Base-by-base conservation (phyloP, 2,888 invertebrate species). In the Gnatocerus cornutus region DNA sequence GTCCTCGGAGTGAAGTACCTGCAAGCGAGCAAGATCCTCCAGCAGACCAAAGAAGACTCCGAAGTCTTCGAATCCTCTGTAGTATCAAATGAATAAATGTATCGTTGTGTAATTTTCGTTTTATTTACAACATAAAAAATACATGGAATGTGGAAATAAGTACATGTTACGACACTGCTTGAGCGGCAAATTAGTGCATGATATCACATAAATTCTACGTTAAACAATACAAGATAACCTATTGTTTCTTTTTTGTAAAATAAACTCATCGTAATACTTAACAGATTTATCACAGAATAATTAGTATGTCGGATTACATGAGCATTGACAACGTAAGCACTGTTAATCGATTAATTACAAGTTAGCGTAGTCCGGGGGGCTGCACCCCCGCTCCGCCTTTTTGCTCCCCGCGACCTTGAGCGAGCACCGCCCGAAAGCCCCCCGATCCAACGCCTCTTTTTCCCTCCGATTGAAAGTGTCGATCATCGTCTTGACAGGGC, bases 381-480 rank as follows among this genome's bases (percentile, higher is more conserved):
- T 21, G 21, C 21, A 4, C 21, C 21, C 21, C 4, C 21, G 1
- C 43, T 67, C 72, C 5, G 78, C 73, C 71, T 82, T 83, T 3
- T 81, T 78, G 50, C 73, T 81, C 4, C 82, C 82, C 3, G 74
- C 63, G 6, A 82, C 80, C 72, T 83, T 84, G 56, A 85, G 71
- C 3, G 84, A 84, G 68, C 84, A 82, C 71, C 84, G 71, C 0
- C 84, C 85, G 63, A 79, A 84, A 10, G 78, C 73, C 21, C 74
- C 73, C 13, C 84, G 74, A 43, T 73, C 78, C 3, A 80, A 21
- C 13, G 30, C 16, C 10, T 55, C 64, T 10, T 75, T 78, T 13
- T 83, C 84, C 66, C 82, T 83, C 12, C 80, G 74, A 75, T 85
- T 85, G 39, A 85, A 76, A 50, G 79, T 83, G 43, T 85, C 84